Evolutionary conservation across 2,888 invertebrate species (phyloP).

Genomic region (Argyra leucocephala): DNA sequence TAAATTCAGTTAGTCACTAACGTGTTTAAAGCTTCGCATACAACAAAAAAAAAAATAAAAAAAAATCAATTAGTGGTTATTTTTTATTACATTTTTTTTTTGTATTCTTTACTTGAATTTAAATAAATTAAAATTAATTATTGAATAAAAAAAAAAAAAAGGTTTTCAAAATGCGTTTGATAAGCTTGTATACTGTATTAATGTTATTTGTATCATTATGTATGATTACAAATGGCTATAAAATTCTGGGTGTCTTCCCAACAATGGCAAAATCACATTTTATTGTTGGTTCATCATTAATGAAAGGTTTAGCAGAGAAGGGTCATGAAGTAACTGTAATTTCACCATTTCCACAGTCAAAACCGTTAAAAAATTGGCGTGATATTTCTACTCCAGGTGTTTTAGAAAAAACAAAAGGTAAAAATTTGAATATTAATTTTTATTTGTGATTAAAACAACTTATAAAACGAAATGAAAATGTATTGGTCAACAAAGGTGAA

Average conservation of each 20-base stretch:
- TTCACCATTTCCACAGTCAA: constrained; percentile 33
- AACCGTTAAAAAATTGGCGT: constrained; percentile 29
- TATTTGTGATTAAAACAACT: no score
- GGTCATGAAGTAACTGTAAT: constrained; percentile 41
- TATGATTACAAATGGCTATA: background rate
- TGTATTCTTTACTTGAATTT: no score
- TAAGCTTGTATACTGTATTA: background rate
- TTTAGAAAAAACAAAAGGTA: constrained; percentile 14
- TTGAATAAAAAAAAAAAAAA: background rate
- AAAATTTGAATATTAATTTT: background rate
- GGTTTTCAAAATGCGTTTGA: background rate
- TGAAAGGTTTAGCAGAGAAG: constrained; percentile 33
- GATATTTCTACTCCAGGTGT: constrained; percentile 26
- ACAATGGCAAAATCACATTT: constrained; percentile 25
- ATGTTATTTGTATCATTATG: background rate
- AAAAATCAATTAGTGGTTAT: no score
- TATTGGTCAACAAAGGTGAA: no score
- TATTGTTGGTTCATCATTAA: constrained; percentile 35
- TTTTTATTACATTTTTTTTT: no score
- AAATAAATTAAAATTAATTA: no score
- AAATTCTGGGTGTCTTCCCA: constrained; percentile 6
- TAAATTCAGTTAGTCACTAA: no score
- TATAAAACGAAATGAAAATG: no score
- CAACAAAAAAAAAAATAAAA: no score
- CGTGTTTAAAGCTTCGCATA: no score